Conservation (phyloP, 2,113 vertebrate species). For the Sinosuthora webbiana region DNA sequence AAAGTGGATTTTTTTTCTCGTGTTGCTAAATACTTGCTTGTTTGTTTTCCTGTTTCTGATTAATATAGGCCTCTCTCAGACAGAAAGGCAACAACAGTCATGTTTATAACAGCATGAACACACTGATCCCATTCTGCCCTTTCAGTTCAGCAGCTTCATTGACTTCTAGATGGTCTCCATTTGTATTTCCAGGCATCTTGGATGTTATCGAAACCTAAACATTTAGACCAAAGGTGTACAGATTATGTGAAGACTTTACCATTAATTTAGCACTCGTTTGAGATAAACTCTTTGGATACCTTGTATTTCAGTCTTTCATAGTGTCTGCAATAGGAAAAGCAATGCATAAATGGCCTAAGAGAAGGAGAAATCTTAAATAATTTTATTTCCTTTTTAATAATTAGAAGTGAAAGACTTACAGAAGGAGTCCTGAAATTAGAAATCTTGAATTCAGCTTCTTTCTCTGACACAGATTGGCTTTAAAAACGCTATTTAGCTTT, state of each 20-base stretch:
- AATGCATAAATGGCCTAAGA: neutral
- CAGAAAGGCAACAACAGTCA: neutral
- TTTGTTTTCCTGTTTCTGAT: constrained; percentile 14
- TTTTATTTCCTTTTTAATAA: neutral
- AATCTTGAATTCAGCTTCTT: neutral
- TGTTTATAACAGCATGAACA: neutral
- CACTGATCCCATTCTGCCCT: constrained; percentile 28
- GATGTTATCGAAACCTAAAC: neutral
- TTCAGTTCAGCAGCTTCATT: constrained; percentile 52
- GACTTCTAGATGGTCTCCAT: constrained; percentile 21
- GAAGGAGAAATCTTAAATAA: neutral
- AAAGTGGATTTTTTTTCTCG: neutral
- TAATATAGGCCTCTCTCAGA: neutral
- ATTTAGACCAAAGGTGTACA: neutral
- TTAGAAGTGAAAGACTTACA: neutral
- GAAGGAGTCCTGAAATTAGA: neutral
- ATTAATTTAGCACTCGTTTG: neutral
- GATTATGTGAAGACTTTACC: neutral
- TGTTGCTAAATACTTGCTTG: neutral
- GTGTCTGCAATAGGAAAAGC: neutral
- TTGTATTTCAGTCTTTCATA: neutral
- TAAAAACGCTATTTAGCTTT: neutral
- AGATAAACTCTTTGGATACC: neutral
- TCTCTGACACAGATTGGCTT: neutral
- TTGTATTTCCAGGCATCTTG: constrained; percentile 33